A percentile compares a stretch with the other conserved stretches of the same genome.
phyloP scores from a whole-genome alignment of 1,140 invertebrate genomes.

The Cherax quadricarinatus region DNA sequence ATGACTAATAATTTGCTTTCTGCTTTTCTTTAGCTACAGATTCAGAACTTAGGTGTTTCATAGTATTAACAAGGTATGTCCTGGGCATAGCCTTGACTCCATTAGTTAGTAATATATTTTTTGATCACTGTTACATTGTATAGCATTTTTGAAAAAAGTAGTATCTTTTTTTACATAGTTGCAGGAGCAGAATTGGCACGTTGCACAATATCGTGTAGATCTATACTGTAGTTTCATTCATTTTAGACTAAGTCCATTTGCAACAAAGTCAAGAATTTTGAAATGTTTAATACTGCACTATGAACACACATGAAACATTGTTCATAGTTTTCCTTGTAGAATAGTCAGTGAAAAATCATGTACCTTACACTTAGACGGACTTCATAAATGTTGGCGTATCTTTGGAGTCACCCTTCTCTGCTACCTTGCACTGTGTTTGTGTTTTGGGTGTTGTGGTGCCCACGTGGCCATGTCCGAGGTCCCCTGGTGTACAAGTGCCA shows the following conservation, averaged over 20 bases:
- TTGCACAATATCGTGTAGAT: constrained; percentile 23
- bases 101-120: constrained; percentile 27
- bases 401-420: constrained; percentile 55
- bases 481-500: constrained; percentile 68
- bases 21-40: constrained; percentile 62
- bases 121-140: constrained; percentile 32
- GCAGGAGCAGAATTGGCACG: constrained; percentile 28
- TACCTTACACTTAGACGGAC: constrained; percentile 32
- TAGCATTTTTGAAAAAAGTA: constrained; percentile 33
- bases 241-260: constrained; percentile 33
- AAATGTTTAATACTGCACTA: constrained; percentile 13
- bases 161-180: constrained; percentile 28
- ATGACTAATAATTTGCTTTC: constrained; percentile 47
- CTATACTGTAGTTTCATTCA: constrained; percentile 22
- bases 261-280: constrained; percentile 12
- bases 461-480: constrained; percentile 52
- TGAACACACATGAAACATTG: constrained; percentile 26
- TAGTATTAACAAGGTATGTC: constrained; percentile 58
- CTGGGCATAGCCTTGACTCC: constrained; percentile 11
- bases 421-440: constrained; percentile 54
- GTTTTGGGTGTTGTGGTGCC: constrained; percentile 52
- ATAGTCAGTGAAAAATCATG: constrained; percentile 23
- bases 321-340: constrained; percentile 43
- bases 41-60: constrained; percentile 58
- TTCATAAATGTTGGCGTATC: constrained; percentile 16